A percentile compares a stretch with the other conserved stretches of the same genome.
These are phyloP conservation scores for Drosophila nikananu DNA, from an alignment of 1,140 invertebrate genomes.

Conservation along the genomic window DNA sequence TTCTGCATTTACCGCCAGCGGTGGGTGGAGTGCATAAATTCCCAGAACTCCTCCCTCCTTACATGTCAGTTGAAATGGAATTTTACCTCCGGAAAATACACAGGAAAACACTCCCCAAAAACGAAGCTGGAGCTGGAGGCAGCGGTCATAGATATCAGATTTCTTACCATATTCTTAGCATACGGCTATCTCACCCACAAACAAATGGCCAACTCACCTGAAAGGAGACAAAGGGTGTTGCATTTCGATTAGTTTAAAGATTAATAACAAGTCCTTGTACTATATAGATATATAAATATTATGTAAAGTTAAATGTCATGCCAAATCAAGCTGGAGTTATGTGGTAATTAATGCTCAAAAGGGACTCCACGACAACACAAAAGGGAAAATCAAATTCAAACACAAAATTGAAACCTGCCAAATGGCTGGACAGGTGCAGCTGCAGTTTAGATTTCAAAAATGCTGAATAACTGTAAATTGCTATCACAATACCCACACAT, in stretches of 20 bases:
- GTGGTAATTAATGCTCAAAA: neutral
- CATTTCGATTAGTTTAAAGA: slow-evolving; percentile 25
- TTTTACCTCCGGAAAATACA: neutral
- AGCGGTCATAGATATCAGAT: slow-evolving; percentile 29
- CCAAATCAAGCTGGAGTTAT: neutral
- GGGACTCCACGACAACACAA: neutral
- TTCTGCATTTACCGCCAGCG: slow-evolving; percentile 43
- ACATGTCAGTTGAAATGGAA: slow-evolving; percentile 13
- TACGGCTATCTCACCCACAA: slow-evolving; percentile 1
- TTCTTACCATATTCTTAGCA: slow-evolving; percentile 42
- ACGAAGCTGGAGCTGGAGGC: neutral
- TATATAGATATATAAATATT: neutral
- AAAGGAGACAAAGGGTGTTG: slow-evolving; percentile 26
- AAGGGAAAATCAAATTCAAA: slow-evolving; percentile 17
- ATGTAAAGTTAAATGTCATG: slow-evolving; percentile 1
- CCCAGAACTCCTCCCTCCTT: neutral
- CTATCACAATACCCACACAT: slow-evolving; percentile 12
- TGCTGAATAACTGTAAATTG: slow-evolving; percentile 41
- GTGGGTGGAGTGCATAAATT: slow-evolving; percentile 35
- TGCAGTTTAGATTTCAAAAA: slow-evolving; percentile 23
- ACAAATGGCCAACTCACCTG: slow-evolving; percentile 39
- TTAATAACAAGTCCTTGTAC: neutral
- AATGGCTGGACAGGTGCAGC: slow-evolving; percentile 7
- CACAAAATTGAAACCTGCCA: slow-evolving; percentile 34
- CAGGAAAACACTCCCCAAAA: slow-evolving; percentile 11